Base-by-base conservation (phyloP, 2,113 vertebrate species). In the Apistogramma diplotaenia region DNA sequence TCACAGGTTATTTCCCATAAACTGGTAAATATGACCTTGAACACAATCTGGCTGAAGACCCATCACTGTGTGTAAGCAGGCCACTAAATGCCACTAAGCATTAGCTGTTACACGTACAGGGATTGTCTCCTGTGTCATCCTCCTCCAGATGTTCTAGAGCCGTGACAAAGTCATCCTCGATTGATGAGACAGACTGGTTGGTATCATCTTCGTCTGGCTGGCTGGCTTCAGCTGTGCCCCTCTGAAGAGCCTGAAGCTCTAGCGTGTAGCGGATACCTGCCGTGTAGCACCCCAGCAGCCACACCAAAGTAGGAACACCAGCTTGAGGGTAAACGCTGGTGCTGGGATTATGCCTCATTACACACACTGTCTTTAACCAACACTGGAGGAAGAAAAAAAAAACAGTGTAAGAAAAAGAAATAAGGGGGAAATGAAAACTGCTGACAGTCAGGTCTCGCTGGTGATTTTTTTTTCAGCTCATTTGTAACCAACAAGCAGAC, bases 131-230 rank as follows among this genome's bases (percentile, higher is more conserved):
- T 31, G 93, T 85, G 21, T 98, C 96, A 2, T 99, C 98, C 81
- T 99, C 97, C 89, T 99, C 98, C 55, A 99, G 95, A 85, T 99
- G 97, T 88, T 99, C 98, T 2, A 99, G 96, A 37, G 98, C 98
- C 27, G 98, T 99, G 83, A 99, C 97, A 93, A 99, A 99, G 94
- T 99, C 98, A 83, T 99, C 98, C 78, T 99, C 98, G 29, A 99
- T 99, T 37, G 98, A 99, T 37, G 98, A 99, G 58, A 99, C 97
- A 0, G 98, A 99, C 81, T 98, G 97, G 93, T 98, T 99, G 56
- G 98, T 99, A 92, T 98, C 97, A 46, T 99, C 97, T 1, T 99
- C 98, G 76, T 98, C 98, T 10, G 95, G 91, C 18, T 94, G 95
- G 78, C 93, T 84, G 78, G 91, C 21, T 78, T 96, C 96, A 3